Base-by-base conservation (phyloP, 2,888 invertebrate genomes). In the Harpalus rufipes region DNA sequence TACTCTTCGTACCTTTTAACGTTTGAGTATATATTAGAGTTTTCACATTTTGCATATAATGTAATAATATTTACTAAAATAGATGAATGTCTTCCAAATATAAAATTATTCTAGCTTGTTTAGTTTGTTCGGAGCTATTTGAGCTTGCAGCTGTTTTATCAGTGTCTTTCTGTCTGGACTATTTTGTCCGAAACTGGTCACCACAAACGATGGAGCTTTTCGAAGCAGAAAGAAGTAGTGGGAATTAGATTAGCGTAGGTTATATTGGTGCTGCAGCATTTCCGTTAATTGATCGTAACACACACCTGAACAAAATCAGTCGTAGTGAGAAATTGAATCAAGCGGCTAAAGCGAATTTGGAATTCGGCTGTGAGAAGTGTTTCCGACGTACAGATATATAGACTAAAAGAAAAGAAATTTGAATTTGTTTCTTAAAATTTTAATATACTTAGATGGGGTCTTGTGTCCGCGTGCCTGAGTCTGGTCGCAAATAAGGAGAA, bases 221-320 rank as follows among this genome's bases (percentile, higher is more conserved):
- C 32, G 44, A 68, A 65, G 68, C n/a, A 39, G 68, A 68, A 68
- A 14, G 68, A 68, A 68, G 4, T n/a, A 39, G 8, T 68, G 25
- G 12, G 1, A 68, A 68, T 68, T 68, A 68, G 68, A 39, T 39
- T n/a, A 68, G 25, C 32, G 68, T 39, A 68, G 68, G n/a, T 39
- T 68, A 39, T 68, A 68, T 39, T 32, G 68, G 39, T 32, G 39
- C 18, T 21, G 56, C 25, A 58, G 32, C 32, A 78, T 78, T 78
- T 78, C 56, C 74, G n/a, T 16, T 78, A 78, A 78, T 78, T 78
- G 78, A 78, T 56, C 56, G 78, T 58, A 78, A 78, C 78, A 78
- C 76, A 78, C 58, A 78, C 78, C 78, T 58, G 56, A 56, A 78
- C 78, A 78, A 12, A 78, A 78, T 78, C 78, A 78, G 14, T 58